Base-by-base conservation (phyloP, 2,113 vertebrate genomes). In the Charadrius vociferus region DNA sequence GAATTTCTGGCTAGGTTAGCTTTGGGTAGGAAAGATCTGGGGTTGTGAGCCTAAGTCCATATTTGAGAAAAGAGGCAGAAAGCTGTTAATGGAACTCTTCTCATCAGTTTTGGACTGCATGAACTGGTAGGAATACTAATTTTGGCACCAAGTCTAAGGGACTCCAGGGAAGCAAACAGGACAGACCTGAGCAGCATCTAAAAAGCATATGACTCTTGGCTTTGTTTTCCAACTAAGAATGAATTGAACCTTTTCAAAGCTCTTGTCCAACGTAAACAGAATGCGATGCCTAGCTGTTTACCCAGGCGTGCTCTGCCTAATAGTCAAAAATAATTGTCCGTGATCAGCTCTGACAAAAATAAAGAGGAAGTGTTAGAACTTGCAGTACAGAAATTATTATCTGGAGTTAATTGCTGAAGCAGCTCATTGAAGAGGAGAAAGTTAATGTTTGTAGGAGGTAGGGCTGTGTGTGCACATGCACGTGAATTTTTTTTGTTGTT, bases 401-500 rank as follows among this genome's bases (percentile, higher is more conserved):
- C 23, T 52, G n/a, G 34, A 79, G 26, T 58, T 83, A 79, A 16
- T 47, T 86, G 83, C 32, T 86, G 68, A 70, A 77, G 18, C 27
- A 75, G 16, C 7, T 73, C 10, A 15, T 13, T 79, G 65, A 56
- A 71, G 29, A 66, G 47, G 50, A 80, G 36, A 59, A 90, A 39
- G 41, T 53, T 81, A 81, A 45, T 55, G 41, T 36, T 77, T 72
- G 15, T 66, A 45, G 10, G 12, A 67, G 52, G n/a, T 43, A 53
- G 18, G 0, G 1, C 61, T 22, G 4, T 45, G 37, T 49, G 18
- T 26, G 14, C 5, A 5, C 20, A 11, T 66, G 18, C 15, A 24
- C 9, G 22, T 66, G 21, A 18, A 20, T 52, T 47, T 34, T 79
- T n/a, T n/a, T n/a, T 75, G 6, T 27, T 37, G 24, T 4, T 66